Evolutionary conservation across 2,888 invertebrate genomes (phyloP).

Genomic region (Callimorpha dominula): DNA sequence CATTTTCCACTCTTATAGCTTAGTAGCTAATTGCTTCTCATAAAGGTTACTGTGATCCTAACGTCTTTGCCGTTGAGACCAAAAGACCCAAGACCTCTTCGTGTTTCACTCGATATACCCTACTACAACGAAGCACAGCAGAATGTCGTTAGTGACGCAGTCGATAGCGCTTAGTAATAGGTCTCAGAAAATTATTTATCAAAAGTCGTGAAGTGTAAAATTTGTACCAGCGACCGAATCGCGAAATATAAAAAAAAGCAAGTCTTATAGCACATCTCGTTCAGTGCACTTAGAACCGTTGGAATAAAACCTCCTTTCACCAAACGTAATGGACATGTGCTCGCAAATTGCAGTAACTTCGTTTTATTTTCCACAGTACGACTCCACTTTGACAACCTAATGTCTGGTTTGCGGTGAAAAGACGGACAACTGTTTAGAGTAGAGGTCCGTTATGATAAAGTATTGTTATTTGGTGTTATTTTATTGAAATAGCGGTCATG

Average conservation of each 20-base stretch:
- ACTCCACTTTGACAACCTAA: conserved; percentile 34
- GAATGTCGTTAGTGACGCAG: too few relatives aligned
- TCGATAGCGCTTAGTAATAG: too few relatives aligned
- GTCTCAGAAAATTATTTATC: background rate
- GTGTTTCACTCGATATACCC: too few relatives aligned
- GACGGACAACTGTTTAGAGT: background rate
- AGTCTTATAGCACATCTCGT: conserved; percentile 1
- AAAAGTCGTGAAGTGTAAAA: background rate
- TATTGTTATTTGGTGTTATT: background rate
- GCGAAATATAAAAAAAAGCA: background rate
- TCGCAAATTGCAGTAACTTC: conserved; percentile 41
- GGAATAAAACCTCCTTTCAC: conserved; percentile 45
- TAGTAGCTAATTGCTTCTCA: too few relatives aligned
- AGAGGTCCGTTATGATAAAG: background rate
- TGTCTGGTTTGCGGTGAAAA: conserved; percentile 3
- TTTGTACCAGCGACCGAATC: background rate
- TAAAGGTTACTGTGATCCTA: too few relatives aligned
- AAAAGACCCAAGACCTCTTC: too few relatives aligned
- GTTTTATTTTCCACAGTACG: conserved; percentile 37
- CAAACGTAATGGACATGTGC: conserved; percentile 41
- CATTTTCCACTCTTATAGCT: too few relatives aligned
- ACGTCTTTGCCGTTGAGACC: too few relatives aligned
- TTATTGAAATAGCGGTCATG: background rate
- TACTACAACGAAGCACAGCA: too few relatives aligned
- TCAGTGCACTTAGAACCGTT: conserved; percentile 28